phyloP scores from a whole-genome alignment of 2,888 invertebrate genomes.

The Dolichopus griseipennis region DNA sequence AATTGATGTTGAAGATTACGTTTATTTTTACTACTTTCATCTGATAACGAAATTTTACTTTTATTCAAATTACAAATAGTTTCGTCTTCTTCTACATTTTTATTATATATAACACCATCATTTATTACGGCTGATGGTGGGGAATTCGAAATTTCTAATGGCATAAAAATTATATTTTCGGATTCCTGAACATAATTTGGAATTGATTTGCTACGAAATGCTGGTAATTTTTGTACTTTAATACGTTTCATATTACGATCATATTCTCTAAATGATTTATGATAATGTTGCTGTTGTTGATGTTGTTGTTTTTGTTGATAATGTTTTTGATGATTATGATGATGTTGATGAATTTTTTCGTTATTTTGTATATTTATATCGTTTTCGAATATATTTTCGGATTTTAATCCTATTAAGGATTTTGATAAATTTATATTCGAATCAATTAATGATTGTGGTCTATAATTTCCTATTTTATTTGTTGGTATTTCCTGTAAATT shows the following conservation, averaged over 20 bases:
- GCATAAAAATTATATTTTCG: not conserved
- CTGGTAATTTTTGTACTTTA: not conserved
- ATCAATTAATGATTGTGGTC: not conserved
- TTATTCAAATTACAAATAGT: not conserved
- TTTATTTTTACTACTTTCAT: not conserved
- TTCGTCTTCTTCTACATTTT: not conserved
- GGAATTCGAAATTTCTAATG: not conserved
- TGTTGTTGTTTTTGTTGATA: not conserved
- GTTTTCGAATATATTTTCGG: not conserved
- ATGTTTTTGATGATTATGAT: not conserved
- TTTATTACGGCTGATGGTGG: not conserved
- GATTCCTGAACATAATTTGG: not conserved
- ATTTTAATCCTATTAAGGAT: not conserved
- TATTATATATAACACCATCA: not conserved
- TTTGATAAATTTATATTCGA: not conserved
- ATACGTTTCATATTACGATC: not conserved
- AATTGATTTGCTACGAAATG: not conserved
- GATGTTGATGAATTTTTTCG: not conserved
- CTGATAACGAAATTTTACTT: conserved; percentile 1
- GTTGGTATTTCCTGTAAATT: not conserved
- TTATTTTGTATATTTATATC: not conserved
- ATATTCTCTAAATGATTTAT: not conserved
- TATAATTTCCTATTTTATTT: not conserved
- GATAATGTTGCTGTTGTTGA: not conserved
- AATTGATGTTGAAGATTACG: not conserved